phyloP scores from a whole-genome alignment of 2,797 vertebrate species.

The Chelon labrosus region DNA sequence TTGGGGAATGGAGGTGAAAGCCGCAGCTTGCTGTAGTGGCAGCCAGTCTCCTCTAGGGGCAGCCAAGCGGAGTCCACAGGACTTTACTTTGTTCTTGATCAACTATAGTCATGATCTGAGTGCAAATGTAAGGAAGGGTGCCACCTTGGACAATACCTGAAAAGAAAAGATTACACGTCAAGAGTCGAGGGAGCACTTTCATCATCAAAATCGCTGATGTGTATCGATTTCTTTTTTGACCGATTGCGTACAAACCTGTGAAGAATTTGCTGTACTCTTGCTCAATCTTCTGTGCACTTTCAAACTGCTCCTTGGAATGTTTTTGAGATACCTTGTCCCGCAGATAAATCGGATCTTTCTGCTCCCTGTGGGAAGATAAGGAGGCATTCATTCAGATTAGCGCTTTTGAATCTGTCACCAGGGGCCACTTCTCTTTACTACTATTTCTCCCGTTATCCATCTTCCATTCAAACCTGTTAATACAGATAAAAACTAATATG shows the following conservation, averaged over 20 bases:
- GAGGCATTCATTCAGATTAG: background rate
- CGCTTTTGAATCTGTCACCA: background rate
- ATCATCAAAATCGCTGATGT: background rate
- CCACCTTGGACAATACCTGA: conserved; percentile 97
- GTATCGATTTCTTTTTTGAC: background rate
- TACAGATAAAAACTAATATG: conserved; percentile 1
- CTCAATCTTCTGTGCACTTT: conserved; percentile 95
- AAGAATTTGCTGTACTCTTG: conserved; percentile 98
- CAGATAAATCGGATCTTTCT: conserved; percentile 96
- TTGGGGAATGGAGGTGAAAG: conserved; percentile 68
- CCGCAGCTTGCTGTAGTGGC: conserved; percentile 62
- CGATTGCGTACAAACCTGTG: conserved; percentile 89
- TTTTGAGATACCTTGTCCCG: conserved; percentile 98
- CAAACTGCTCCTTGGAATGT: conserved; percentile 99
- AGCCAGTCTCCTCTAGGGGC: conserved; percentile 83
- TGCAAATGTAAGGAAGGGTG: conserved; percentile 95
- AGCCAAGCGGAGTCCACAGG: conserved; percentile 97
- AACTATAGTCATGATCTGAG: conserved; percentile 96
- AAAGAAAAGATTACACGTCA: conserved; percentile 32
- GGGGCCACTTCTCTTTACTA: background rate
- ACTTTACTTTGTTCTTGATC: conserved; percentile 99
- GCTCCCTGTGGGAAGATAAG: conserved; percentile 84
- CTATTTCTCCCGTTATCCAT: background rate
- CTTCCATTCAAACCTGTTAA: too few species aligned
- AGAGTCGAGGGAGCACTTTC: background rate